These are phyloP conservation scores for Rhysida immarginata DNA, from an alignment of 1,140 invertebrate genomes.

Conservation along the genomic window DNA sequence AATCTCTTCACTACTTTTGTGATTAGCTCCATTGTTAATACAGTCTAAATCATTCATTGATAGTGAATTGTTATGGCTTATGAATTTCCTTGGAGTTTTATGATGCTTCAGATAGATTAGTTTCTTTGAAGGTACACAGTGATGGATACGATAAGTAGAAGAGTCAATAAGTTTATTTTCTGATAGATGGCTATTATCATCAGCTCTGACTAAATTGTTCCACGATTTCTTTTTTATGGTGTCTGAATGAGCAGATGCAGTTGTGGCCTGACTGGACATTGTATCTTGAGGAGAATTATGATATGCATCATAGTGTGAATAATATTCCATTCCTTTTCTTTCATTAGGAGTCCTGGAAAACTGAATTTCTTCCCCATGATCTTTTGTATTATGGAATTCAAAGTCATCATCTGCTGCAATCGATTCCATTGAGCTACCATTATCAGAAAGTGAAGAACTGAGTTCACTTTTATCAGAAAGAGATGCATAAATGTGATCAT, in stretches of 20 bases:
- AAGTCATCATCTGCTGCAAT: neutral
- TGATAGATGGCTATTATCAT: neutral
- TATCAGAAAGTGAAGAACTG: neutral
- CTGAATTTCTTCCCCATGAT: too few species aligned
- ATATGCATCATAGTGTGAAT: neutral
- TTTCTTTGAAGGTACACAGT: too few species aligned
- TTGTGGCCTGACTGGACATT: neutral
- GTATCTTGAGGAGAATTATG: neutral
- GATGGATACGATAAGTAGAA: too few species aligned
- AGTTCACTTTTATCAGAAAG: neutral
- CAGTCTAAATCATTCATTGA: neutral
- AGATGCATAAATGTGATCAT: neutral
- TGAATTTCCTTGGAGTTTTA: too few species aligned
- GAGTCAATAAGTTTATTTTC: too few species aligned
- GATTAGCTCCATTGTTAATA: neutral
- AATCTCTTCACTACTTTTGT: slow-evolving; percentile 8
- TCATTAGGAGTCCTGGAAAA: neutral
- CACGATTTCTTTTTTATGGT: neutral
- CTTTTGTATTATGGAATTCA: neutral
- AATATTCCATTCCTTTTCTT: neutral
- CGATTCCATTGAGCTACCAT: neutral
- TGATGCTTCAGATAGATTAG: neutral
- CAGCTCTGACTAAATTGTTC: neutral
- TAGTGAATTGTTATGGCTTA: neutral
- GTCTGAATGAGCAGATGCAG: neutral